Base-by-base conservation (phyloP, 2,888 invertebrate genomes). In the Dromius quadrimaculatus region DNA sequence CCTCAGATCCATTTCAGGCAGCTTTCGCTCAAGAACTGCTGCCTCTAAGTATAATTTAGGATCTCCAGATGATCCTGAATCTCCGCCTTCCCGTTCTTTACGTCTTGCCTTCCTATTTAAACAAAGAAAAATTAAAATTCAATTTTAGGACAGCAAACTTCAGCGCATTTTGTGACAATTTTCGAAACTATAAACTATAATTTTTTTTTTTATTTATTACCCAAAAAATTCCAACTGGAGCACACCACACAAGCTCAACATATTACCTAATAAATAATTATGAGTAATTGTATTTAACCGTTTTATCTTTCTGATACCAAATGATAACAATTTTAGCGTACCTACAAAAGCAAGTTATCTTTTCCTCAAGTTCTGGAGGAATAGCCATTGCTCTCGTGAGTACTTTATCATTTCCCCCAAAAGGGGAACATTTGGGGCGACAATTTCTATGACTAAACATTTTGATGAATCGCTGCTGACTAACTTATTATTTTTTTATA, bases 21-120 rank as follows among this genome's bases (percentile, higher is more conserved):
- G 88, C 86, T 95, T 94, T 84, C 94, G 89, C 87, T 97, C 96
- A 82, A 95, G 89, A 81, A 95, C 92, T 82, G 94, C 92, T 83
- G 95, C 94, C 87, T 97, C 95, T 84, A 97, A 89, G 87, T 98
- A 98, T 82, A 95, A 87, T 88, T 96, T 96, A 81, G 94, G 92
- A 86, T 92, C 95, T 83, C 90, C 92, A 82, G 87, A 89, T 83
- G 86, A 86, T 82, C 89, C 87, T 73, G 87, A 85, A 76, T 85
- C 85, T 77, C 89, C 88, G 78, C 90, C 90, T 83, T 96, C 96
- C 84, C 95, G 94, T 84, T 97, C 97, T 87, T 96, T 96, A 84
- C 96, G 93, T 85, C 95, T 92, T 84, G 95, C 94, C 89, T 97
- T 97, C 91, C 97, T 97, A 88, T 75, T 87, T 85, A 74, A 71